phyloP scores from a whole-genome alignment of 2,888 invertebrate species.

The Ganaspis brasiliensis region DNA sequence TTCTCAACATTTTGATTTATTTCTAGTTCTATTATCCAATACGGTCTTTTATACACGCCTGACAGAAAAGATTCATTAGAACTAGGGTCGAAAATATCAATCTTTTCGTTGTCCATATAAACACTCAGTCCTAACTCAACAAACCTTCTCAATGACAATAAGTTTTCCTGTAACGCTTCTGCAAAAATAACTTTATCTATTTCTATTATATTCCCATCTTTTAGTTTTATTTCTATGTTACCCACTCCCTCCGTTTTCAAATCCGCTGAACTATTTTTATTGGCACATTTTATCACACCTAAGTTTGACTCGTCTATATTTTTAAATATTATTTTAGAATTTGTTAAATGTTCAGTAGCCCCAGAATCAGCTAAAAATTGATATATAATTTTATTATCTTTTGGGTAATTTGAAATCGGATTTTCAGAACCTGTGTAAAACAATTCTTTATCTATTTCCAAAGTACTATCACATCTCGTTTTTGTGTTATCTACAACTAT shows the following conservation, averaged over 20 bases:
- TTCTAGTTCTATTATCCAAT: slow-evolving; percentile 54
- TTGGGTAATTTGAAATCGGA: not conserved
- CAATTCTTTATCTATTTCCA: not conserved
- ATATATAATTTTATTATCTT: not conserved
- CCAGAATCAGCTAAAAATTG: slow-evolving; percentile 6
- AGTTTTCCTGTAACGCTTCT: not conserved
- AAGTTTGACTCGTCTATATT: slow-evolving; percentile 9
- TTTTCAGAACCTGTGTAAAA: not conserved
- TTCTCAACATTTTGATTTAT: slow-evolving; percentile 27
- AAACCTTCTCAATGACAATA: not conserved
- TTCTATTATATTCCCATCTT: not conserved
- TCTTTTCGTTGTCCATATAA: slow-evolving; percentile 55
- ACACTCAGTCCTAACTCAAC: slow-evolving; percentile 53
- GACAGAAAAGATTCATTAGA: slow-evolving; percentile 2
- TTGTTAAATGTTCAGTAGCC: not conserved
- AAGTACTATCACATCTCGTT: not conserved
- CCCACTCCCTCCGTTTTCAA: not conserved
- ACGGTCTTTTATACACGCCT: slow-evolving; percentile 23
- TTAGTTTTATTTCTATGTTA: not conserved
- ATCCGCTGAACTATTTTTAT: slow-evolving; percentile 55
- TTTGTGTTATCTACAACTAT: not conserved
- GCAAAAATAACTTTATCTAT: not conserved
- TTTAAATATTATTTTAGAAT: not conserved
- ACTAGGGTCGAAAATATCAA: slow-evolving; percentile 52
- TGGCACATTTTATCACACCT: slow-evolving; percentile 52